These are phyloP conservation scores for Astreopora myriophthalma DNA, from an alignment of 64 coral and sea anemone species.

Conservation along the genomic window DNA sequence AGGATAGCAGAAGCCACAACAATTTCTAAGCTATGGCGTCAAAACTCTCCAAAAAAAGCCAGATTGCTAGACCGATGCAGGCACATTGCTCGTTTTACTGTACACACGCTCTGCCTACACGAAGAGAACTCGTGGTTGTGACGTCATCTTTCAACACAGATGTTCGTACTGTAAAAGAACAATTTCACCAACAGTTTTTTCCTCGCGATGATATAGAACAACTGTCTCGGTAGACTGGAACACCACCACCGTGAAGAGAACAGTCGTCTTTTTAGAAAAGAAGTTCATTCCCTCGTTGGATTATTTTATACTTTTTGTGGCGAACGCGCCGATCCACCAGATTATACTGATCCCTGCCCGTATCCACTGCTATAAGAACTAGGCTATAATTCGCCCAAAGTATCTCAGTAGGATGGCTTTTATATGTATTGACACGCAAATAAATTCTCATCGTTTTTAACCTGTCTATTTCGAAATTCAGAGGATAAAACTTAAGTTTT, in stretches of 20 bases:
- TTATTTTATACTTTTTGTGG: too few relatives aligned
- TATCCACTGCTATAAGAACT: too few relatives aligned
- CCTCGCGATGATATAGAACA: background rate
- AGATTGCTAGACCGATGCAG: background rate
- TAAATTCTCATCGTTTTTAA: too few relatives aligned
- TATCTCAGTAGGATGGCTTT: too few relatives aligned
- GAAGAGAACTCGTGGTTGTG: constrained; percentile 22
- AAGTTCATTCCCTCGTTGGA: background rate
- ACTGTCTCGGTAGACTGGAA: background rate
- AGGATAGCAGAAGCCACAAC: background rate
- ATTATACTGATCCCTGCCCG: too few relatives aligned
- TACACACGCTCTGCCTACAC: constrained; percentile 17
- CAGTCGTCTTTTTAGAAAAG: background rate
- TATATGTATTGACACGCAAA: background rate
- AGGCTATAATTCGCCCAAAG: too few relatives aligned
- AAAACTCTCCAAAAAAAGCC: background rate
- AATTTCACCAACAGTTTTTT: background rate
- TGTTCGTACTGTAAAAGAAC: constrained; percentile 30
- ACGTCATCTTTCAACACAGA: constrained; percentile 27
- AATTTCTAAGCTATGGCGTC: background rate
- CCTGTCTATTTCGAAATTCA: background rate
- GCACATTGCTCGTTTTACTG: background rate
- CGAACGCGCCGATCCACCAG: too few relatives aligned
- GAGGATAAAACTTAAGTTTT: too few relatives aligned
- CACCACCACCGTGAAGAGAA: background rate